A percentile compares a stretch with the other conserved stretches of the same genome.
Conservation (phyloP, 2,113 vertebrate species). For the Phylloscopus whistleri region DNA sequence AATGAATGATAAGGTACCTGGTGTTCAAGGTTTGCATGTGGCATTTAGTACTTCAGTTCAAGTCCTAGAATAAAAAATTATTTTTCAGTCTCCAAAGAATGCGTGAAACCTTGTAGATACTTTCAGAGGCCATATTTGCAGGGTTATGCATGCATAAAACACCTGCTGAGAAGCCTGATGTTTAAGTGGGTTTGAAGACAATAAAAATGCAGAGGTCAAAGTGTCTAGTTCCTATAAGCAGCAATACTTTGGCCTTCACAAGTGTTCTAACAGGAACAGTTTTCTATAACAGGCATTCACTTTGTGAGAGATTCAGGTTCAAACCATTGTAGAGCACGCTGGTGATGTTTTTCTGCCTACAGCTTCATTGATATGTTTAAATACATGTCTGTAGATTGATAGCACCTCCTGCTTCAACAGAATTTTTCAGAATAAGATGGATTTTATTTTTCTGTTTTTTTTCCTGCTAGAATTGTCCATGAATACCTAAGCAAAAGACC, state of each 20-base stretch:
- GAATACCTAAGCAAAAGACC: constrained; percentile 86
- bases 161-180: not conserved
- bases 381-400: not conserved
- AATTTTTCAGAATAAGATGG: not conserved
- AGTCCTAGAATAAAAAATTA: not conserved
- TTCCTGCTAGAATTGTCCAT: constrained; percentile 79
- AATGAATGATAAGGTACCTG: not conserved
- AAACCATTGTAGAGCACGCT: not conserved
- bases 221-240: not conserved
- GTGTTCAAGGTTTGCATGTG: not conserved
- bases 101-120: not conserved
- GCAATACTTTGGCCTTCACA: not conserved
- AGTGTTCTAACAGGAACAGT: not conserved
- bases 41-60: not conserved
- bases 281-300: not conserved
- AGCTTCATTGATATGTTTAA: not conserved
- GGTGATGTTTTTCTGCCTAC: not conserved
- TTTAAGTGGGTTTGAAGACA: not conserved
- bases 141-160: not conserved
- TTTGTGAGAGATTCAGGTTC: not conserved
- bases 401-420: not conserved
- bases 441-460: not conserved
- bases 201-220: not conserved
- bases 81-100: not conserved
- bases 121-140: not conserved